Base-by-base conservation (phyloP, 2,797 vertebrate species). In the Sylvilagus floridanus region DNA sequence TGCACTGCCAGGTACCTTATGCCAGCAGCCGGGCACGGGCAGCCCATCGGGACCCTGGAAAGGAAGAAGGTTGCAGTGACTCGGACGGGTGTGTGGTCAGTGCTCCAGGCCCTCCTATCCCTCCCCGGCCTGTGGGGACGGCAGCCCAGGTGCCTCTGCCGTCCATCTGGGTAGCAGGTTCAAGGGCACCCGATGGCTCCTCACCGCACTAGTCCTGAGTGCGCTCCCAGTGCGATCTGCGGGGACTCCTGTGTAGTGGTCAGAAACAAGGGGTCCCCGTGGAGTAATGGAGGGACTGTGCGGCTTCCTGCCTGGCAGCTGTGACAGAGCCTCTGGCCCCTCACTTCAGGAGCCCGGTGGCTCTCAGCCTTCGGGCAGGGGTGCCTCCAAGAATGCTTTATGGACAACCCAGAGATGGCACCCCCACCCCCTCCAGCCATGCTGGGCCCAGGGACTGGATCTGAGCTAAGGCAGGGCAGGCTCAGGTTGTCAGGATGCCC, bases 1-100 rank as follows among this genome's bases (percentile, higher is more conserved):
- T 82, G 37, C 69, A 47, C 69, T 50, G 16, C 2, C 22, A 47
- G 22, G 65, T 98, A 99, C 99, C 99, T 99, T 99, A 96, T 99
- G 99, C 99, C 99, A 99, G 98, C 99, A 99, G 98, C 99, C 99
- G 96, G 99, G 99, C 98, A 99, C 99, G 3, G 99, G 99, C 96
- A 99, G 97, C 94, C 99, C 99, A 0, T 99, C 99, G 4, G 99
- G 99, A 91, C 99, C 99, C 99, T 99, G 98, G 62, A 98, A 98
- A 97, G 94, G 90, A 97, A n/a, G 92, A 62, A 52, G 35, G 13
- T n/a, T 84, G 93, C 57, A 90, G 71, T 75, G 84, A 30, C 5
- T 5, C 72, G 32, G 17, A 50, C 4, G 1, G 30, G 68, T 19
- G 17, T 10, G 52, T 21, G 54, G 14, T n/a, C 11, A 12, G 26